Evolutionary conservation across 2,888 invertebrate genomes (phyloP).

Genomic region (Lithodes maja): DNA sequence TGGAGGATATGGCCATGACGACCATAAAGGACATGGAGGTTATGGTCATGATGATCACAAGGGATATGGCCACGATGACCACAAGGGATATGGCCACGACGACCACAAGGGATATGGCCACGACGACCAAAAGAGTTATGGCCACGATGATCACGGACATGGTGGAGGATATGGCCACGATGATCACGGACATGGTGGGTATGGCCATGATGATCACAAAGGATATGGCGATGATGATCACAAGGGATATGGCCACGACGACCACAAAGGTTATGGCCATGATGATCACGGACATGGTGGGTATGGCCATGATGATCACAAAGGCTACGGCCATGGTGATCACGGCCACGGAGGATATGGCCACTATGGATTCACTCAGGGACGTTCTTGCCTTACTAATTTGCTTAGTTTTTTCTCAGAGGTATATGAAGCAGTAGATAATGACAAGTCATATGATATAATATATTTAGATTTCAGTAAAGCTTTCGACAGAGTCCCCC

Average conservation of each 20-base stretch:
- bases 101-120: no score
- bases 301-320: slow-evolving; percentile 48
- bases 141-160: slow-evolving; percentile 3
- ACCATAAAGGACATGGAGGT: background rate
- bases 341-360: no score
- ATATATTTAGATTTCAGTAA: no score
- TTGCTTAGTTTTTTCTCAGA: no score
- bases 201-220: slow-evolving; percentile 11
- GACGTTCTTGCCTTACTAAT: background rate
- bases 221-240: slow-evolving; percentile 19
- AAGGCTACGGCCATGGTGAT: slow-evolving; percentile 14
- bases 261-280: background rate
- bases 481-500: no score
- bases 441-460: no score
- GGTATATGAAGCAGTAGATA: no score
- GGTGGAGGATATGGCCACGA: slow-evolving; percentile 45
- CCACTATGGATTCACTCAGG: background rate
- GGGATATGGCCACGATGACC: slow-evolving; percentile 39
- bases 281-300: slow-evolving; percentile 8
- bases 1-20: slow-evolving; percentile 11
- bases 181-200: slow-evolving; percentile 33
- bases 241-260: slow-evolving; percentile 25
- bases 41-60: slow-evolving; percentile 52
- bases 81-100: slow-evolving; percentile 30
- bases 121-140: no score